phyloP scores from a whole-genome alignment of 1,140 invertebrate genomes.

The Cephus cinctus region DNA sequence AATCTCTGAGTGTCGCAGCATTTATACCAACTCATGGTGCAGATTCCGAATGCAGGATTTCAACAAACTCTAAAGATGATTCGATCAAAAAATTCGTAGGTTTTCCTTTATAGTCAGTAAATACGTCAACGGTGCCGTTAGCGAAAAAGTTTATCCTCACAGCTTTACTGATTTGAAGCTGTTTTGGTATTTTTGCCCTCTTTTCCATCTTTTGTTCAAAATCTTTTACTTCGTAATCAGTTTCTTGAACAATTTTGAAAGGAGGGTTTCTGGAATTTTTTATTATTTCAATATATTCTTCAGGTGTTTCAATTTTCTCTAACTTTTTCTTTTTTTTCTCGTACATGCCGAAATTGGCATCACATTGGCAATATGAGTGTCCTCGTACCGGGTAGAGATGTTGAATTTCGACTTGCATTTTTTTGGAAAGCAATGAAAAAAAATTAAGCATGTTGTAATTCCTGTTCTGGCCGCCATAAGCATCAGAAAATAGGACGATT shows the following conservation, averaged over 20 bases:
- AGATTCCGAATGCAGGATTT: background rate
- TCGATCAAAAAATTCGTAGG: background rate
- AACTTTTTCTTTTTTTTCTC: conserved; percentile 20
- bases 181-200: background rate
- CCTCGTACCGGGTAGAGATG: conserved; percentile 22
- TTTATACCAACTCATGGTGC: background rate
- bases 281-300: conserved; percentile 18
- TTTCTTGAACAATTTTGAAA: background rate
- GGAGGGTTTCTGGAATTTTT: conserved; percentile 4
- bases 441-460: conserved; percentile 12
- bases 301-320: conserved; percentile 19
- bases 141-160: conserved; percentile 3
- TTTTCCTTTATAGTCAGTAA: conserved; percentile 1
- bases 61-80: background rate
- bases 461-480: conserved; percentile 6
- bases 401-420: conserved; percentile 13
- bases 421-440: no score
- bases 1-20: background rate
- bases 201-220: conserved; percentile 3
- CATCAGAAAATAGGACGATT: conserved; percentile 8
- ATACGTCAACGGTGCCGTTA: conserved; percentile 8
- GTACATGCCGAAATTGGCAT: conserved; percentile 26
- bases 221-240: conserved; percentile 7
- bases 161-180: conserved; percentile 7
- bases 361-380: conserved; percentile 26